Base-by-base conservation (phyloP, 2,113 vertebrate genomes). In the Peromyscus californicus region DNA sequence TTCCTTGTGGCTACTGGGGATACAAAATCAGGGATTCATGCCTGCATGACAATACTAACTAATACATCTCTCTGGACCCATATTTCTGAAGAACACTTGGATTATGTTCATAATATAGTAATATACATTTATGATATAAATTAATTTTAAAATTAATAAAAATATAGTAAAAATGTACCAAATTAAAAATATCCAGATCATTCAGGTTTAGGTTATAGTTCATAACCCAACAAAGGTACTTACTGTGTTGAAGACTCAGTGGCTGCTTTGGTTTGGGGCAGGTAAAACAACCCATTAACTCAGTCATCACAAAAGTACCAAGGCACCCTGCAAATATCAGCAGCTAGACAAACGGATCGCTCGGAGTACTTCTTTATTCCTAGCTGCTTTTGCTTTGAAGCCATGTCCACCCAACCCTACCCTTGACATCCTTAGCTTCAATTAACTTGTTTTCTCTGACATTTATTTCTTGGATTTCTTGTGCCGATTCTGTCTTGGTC, bases 361-460 rank as follows among this genome's bases (percentile, higher is more conserved):
- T 29, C 24, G 48, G 5, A 15, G 13, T 15, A 48, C 75, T 29
- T 48, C 42, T 76, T 26, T 42, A 69, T 67, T 80, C 33, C 33
- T 26, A 45, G 2, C 21, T 83, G 12, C 26, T 96, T 87, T 87
- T 78, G 17, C 78, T 93, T 85, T 92, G 54, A 51, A 57, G 21
- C 88, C 51, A 59, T 11, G 33, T 70, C n/a, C 15, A 80, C 9
- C 57, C 36, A 59, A 19, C 0, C n/a, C 39, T 54, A 93, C 69
- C 61, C 48, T 54, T 67, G 31, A 59, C 48, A 90, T 89, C 57
- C 63, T 76, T 69, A 59, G 8, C 24, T 91, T 54, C 31, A 67
- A 90, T 76, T n/a, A 54, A 63, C 90, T 86, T 83, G 39, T 86
- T 91, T 74, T 92, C 59, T 92, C 9, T 95, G 39, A 80, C 70